phyloP scores from a whole-genome alignment of 2,888 invertebrate genomes.

The Drosophila siamana region DNA sequence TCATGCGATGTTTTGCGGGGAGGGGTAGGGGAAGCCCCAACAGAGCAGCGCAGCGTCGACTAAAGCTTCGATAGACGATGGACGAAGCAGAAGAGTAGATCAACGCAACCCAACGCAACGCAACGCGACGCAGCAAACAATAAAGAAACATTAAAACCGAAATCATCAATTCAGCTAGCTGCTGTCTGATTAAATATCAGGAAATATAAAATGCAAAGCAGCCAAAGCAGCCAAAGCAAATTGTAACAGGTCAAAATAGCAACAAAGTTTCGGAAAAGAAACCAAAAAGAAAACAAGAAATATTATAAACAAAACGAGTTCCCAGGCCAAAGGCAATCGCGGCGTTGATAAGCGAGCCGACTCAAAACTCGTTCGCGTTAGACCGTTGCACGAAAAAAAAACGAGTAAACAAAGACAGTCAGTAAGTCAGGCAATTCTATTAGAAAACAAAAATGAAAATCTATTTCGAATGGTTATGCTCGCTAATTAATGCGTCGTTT shows the following conservation, averaged over 20 bases:
- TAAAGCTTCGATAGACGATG: conserved; percentile 18
- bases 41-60: not conserved
- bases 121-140: conserved; percentile 4
- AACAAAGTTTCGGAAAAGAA: conserved; percentile 7
- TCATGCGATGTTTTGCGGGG: conserved; percentile 18
- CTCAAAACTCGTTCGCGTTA: conserved; percentile 55
- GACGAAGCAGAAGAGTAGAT: conserved; percentile 1
- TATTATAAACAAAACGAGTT: conserved; percentile 57
- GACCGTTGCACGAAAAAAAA: conserved; percentile 61
- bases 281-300: conserved; percentile 26
- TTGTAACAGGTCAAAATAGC: conserved; percentile 64
- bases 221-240: conserved; percentile 67
- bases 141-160: conserved; percentile 26
- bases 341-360: conserved; percentile 47
- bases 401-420: conserved; percentile 22
- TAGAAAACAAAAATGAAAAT: conserved; percentile 25
- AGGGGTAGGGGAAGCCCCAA: not conserved
- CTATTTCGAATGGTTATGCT: conserved; percentile 15
- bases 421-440: conserved; percentile 1
- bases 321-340: conserved; percentile 34
- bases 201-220: conserved; percentile 76
- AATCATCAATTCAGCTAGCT: conserved; percentile 33
- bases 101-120: not conserved
- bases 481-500: conserved; percentile 48
- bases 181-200: conserved; percentile 70